Conservation (phyloP, 1,140 invertebrate species). For the Drosophila lowei region DNA sequence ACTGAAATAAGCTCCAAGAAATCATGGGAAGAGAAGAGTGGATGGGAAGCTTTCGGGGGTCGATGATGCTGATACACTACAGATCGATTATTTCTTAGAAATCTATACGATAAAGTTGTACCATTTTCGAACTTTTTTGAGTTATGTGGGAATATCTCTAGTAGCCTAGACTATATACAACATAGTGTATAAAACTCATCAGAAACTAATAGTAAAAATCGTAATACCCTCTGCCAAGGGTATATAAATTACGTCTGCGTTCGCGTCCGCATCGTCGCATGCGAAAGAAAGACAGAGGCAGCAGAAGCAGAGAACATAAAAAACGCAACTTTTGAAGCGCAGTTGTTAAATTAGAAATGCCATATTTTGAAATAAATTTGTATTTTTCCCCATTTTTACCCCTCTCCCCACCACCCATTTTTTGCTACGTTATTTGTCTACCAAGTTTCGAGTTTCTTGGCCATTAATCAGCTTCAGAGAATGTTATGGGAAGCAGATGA, state of each 20-base stretch:
- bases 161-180: too few species aligned
- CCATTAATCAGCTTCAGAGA: constrained; percentile 45
- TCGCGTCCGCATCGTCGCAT: constrained; percentile 5
- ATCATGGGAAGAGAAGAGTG: constrained; percentile 37
- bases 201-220: not conserved
- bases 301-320: constrained; percentile 14
- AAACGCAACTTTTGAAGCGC: constrained; percentile 74
- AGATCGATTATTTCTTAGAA: too few species aligned
- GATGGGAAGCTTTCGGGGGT: too few species aligned
- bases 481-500: constrained; percentile 38
- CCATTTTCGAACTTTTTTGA: too few species aligned
- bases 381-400: constrained; percentile 4
- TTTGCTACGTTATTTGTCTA: constrained; percentile 13
- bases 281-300: constrained; percentile 31
- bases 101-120: too few species aligned
- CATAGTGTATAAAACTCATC: too few species aligned
- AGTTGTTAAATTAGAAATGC: constrained; percentile 77
- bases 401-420: not conserved
- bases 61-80: too few species aligned
- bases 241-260: too few species aligned
- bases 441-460: constrained; percentile 25
- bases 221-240: not conserved
- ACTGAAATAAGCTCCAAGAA: constrained; percentile 69
- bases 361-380: constrained; percentile 62
- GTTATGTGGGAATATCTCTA: too few species aligned